Base-by-base conservation (phyloP, 1,140 invertebrate genomes). In the Lepidurus arcticus region DNA sequence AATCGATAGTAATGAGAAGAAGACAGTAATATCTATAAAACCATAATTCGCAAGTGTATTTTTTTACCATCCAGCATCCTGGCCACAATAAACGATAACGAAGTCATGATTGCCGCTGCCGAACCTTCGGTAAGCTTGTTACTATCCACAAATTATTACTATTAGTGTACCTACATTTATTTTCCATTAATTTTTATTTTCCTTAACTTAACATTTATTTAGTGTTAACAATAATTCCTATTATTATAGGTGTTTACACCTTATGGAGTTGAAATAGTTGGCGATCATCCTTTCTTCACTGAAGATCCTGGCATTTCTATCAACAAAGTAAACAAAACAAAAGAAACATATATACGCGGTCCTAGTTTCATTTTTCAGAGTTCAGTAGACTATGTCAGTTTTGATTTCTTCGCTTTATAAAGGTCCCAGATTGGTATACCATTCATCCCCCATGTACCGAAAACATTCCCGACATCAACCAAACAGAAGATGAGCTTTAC, bases 401-500 rank as follows among this genome's bases (percentile, higher is more conserved):
- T 47, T 47, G 10, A 11, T 47, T 47, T 16, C 45, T 47, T 16
- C 4, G 1, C 16, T 16, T 47, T 47, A 21, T 34, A 34, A 34
- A 34, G 53, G 21, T 65, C 13, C 2, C 53, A 65, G 53, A 65
- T 65, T 65, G 53, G 53, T 65, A 65, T 16, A 65, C 13, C 16
- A 13, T 65, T 65, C 53, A 65, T 21, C 16, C 53, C 13, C 53
- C 53, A n/a, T 65, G 7, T 21, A 65, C 53, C 13, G 3, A 65
- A 65, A 1, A 65, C 6, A 13, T 65, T 65, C 53, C 53, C 53
- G 13, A 65, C 9, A 7, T 65, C 1, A 78, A 81, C 34, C 78
- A 82, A n/a, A 84, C 82, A 81, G 95, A 96, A 86, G 94, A 97
- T 86, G 95, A 98, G 85, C 85, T 98, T 16, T 98, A 95, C 87